Percentiles rank a stretch among this genome's conserved stretches.
phyloP scores from a whole-genome alignment of 2,888 invertebrate genomes.

The Deilephila porcellus region DNA sequence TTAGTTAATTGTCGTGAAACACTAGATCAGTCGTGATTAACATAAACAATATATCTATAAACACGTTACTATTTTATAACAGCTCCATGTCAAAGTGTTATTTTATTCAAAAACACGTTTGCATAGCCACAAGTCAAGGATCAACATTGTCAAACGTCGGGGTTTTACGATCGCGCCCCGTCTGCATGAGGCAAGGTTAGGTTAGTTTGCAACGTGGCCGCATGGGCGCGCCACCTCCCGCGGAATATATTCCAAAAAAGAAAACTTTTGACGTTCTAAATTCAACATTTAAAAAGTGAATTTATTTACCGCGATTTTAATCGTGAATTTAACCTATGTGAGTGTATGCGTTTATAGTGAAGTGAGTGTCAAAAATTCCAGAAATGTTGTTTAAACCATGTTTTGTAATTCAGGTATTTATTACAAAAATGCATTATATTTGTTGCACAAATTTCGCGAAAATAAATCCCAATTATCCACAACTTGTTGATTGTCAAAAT shows the following conservation, averaged over 20 bases:
- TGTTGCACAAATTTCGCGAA: not conserved
- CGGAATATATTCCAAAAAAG: slow-evolving; percentile 53
- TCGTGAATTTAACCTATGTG: slow-evolving; percentile 31
- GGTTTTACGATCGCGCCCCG: slow-evolving; percentile 64
- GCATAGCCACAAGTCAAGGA: slow-evolving; percentile 51
- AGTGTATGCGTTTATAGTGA: slow-evolving; percentile 24
- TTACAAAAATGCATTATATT: not conserved
- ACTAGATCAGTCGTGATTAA: slow-evolving; percentile 7
- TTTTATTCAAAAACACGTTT: slow-evolving; percentile 43
- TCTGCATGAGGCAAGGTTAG: slow-evolving; percentile 76
- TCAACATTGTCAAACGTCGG: slow-evolving; percentile 63
- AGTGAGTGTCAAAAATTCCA: not conserved
- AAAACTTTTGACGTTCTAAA: slow-evolving; percentile 27
- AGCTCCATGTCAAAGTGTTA: not conserved
- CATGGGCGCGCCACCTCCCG: slow-evolving; percentile 74
- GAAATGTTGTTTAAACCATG: not conserved
- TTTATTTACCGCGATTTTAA: slow-evolving; percentile 1
- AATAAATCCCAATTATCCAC: slow-evolving; percentile 39
- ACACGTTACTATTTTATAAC: not conserved
- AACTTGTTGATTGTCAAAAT: slow-evolving; percentile 53
- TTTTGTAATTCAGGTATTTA: not conserved
- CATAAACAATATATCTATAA: slow-evolving; percentile 13
- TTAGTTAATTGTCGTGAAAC: slow-evolving; percentile 21
- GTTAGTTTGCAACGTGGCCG: slow-evolving; percentile 82
- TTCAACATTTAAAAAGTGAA: slow-evolving; percentile 36